Percentiles rank a stretch among this genome's conserved stretches.
Conservation (phyloP, 1,140 invertebrate species). For the Charaxes varanes region DNA sequence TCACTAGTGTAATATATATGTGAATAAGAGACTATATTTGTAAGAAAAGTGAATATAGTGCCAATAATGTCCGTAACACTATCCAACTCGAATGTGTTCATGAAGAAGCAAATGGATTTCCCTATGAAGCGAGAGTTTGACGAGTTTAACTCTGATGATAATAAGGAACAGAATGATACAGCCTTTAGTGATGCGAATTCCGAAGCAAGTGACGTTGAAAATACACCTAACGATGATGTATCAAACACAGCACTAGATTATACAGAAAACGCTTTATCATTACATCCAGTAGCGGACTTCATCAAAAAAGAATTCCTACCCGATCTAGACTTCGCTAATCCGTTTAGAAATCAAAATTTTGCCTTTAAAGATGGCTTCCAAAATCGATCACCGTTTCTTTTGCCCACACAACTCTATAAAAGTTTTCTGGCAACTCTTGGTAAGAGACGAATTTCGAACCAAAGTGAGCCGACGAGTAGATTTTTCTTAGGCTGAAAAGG, state of each 20-base stretch:
- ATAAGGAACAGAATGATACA: slow-evolving; percentile 47
- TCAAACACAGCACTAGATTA: slow-evolving; percentile 52
- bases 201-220: slow-evolving; percentile 63
- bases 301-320: slow-evolving; percentile 72
- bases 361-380: slow-evolving; percentile 60
- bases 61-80: slow-evolving; percentile 59
- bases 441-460: slow-evolving; percentile 63
- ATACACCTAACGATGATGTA: slow-evolving; percentile 50
- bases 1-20: slow-evolving; percentile 42
- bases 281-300: slow-evolving; percentile 65
- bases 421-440: slow-evolving; percentile 80
- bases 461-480: no score
- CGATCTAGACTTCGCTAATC: slow-evolving; percentile 65
- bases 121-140: slow-evolving; percentile 64
- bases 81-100: slow-evolving; percentile 51
- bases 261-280: slow-evolving; percentile 46
- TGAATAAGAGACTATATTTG: slow-evolving; percentile 30
- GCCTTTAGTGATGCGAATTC: slow-evolving; percentile 53
- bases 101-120: slow-evolving; percentile 57
- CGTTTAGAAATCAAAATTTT: slow-evolving; percentile 57
- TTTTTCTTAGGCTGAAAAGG: no score
- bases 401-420: slow-evolving; percentile 85
- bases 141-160: slow-evolving; percentile 48
- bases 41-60: slow-evolving; percentile 46
- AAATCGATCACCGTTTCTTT: slow-evolving; percentile 74